phyloP scores from a whole-genome alignment of 2,888 invertebrate genomes.

The Galerucella pusilla region DNA sequence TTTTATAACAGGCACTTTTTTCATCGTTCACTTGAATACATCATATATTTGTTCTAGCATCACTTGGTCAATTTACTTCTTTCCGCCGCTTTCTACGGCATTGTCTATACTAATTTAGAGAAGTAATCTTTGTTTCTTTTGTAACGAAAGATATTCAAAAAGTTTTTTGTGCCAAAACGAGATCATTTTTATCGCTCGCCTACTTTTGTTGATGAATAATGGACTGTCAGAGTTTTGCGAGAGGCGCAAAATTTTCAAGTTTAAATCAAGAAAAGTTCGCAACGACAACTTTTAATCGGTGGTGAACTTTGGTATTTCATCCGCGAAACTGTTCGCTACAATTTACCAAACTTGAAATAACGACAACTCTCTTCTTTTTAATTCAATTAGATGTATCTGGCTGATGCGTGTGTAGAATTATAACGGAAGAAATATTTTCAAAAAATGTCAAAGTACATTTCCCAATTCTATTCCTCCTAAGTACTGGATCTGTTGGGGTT shows the following conservation, averaged over 20 bases:
- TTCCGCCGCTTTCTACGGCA: not conserved
- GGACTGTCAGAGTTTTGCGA: conserved; percentile 33
- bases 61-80: not conserved
- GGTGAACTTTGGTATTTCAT: conserved; percentile 27
- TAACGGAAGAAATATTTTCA: too few species aligned
- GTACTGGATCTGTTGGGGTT: too few species aligned
- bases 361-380: too few species aligned
- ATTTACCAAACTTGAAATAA: not conserved
- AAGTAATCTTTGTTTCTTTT: conserved; percentile 32
- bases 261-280: conserved; percentile 39
- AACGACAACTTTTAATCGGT: conserved; percentile 36
- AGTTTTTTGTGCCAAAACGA: conserved; percentile 30
- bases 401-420: too few species aligned
- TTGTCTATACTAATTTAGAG: not conserved
- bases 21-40: not conserved
- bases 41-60: not conserved
- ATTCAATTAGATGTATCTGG: not conserved
- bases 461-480: too few species aligned
- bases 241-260: conserved; percentile 34
- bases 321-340: not conserved
- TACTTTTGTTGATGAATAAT: conserved; percentile 40
- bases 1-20: not conserved
- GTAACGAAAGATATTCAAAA: conserved; percentile 28
- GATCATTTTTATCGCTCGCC: conserved; percentile 38
- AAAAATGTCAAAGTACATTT: too few species aligned